These are phyloP conservation scores for Agraylea sexmaculata DNA, from an alignment of 1,140 invertebrate genomes.

Conservation along the genomic window DNA sequence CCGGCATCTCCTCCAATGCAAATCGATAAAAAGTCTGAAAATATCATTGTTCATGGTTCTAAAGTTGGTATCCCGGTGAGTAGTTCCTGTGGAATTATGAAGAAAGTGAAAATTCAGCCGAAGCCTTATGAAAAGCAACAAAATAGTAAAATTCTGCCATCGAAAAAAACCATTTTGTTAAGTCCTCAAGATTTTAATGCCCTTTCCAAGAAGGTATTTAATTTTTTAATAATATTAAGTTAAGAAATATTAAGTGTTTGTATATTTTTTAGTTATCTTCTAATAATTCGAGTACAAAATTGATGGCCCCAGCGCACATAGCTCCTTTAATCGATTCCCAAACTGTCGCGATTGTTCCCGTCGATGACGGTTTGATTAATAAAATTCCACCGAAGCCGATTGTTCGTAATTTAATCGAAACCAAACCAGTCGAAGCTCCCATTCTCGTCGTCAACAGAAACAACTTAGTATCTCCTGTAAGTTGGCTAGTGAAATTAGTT, in stretches of 20 bases:
- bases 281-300: neutral
- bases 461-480: no score
- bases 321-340: neutral
- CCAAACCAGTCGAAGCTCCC: neutral
- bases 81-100: constrained; percentile 10
- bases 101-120: constrained; percentile 19
- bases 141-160: constrained; percentile 7
- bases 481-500: neutral
- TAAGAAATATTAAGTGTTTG: neutral
- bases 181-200: constrained; percentile 18
- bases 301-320: constrained; percentile 2
- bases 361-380: no score
- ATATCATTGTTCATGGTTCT: no score
- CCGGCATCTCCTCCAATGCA: constrained; percentile 15
- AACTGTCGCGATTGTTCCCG: constrained; percentile 9
- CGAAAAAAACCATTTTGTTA: constrained; percentile 16
- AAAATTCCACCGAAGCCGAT: no score
- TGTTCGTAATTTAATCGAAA: neutral
- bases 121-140: constrained; percentile 16
- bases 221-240: neutral
- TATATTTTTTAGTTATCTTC: constrained; percentile 4
- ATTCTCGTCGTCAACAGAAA: constrained; percentile 5
- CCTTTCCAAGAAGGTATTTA: constrained; percentile 17
- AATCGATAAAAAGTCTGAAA: neutral
- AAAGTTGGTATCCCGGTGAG: no score